Conservation (phyloP, 2,888 invertebrate genomes). For the Andrena marginata region DNA sequence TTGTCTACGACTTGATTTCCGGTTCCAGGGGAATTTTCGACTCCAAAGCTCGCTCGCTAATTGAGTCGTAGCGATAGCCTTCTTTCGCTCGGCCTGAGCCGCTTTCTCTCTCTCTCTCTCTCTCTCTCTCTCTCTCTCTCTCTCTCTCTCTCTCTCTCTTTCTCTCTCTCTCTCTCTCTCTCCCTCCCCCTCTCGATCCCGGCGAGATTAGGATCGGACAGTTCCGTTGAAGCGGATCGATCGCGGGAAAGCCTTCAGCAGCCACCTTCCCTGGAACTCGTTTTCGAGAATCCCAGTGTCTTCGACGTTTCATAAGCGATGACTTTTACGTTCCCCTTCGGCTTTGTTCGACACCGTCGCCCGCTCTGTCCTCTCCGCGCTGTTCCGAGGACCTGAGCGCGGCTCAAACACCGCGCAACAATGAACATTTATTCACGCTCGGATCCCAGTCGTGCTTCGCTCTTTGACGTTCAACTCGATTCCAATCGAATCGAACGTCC, state of each 20-base stretch:
- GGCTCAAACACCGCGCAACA: neutral
- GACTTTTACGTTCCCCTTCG: conserved; percentile 35
- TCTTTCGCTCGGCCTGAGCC: neutral
- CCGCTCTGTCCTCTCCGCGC: conserved; percentile 4
- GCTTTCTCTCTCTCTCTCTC: neutral
- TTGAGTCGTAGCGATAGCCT: conserved; percentile 53
- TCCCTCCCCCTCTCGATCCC: no score
- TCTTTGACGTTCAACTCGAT: neutral
- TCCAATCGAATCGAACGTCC: neutral
- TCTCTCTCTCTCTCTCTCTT: no score
- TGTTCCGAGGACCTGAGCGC: neutral
- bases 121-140: neutral
- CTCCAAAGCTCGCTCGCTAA: conserved; percentile 19
- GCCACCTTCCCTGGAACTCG: neutral
- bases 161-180: no score
- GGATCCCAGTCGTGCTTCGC: neutral
- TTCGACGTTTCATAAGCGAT: conserved; percentile 18
- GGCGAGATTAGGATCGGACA: conserved; percentile 46
- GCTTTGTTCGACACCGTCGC: conserved; percentile 11
- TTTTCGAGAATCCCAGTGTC: conserved; percentile 14
- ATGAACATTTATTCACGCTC: neutral
- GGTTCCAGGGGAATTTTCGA: conserved; percentile 31
- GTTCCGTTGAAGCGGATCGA: conserved; percentile 29
- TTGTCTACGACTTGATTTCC: neutral
- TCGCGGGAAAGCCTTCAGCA: conserved; percentile 5